These are phyloP conservation scores for Tridacna gigas DNA, from an alignment of 2,888 invertebrate genomes.

Conservation along the genomic window DNA sequence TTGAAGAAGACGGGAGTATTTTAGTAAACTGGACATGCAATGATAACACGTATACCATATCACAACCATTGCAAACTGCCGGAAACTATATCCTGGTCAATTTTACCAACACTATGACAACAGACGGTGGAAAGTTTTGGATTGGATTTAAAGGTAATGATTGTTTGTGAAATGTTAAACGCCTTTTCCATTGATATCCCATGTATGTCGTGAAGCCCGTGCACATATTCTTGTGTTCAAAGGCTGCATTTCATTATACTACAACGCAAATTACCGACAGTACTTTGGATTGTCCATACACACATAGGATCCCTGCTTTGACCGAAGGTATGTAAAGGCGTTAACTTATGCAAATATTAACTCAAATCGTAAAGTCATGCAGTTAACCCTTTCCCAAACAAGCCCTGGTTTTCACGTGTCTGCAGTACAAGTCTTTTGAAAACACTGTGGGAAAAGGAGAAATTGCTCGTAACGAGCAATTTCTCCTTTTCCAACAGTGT, in stretches of 20 bases:
- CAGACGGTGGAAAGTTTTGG: constrained; percentile 9
- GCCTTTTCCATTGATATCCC: background rate
- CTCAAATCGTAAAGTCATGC: too few relatives aligned
- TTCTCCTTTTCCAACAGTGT: too few relatives aligned
- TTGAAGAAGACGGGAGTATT: background rate
- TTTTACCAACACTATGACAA: background rate
- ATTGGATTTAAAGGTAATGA: constrained; percentile 17
- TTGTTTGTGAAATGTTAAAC: background rate
- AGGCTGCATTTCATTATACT: background rate
- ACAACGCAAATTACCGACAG: background rate
- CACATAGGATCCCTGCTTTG: background rate
- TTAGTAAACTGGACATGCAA: constrained; percentile 9
- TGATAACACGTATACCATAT: background rate
- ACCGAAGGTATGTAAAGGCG: too few relatives aligned
- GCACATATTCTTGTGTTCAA: background rate
- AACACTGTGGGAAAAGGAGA: too few relatives aligned
- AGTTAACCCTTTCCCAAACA: too few relatives aligned
- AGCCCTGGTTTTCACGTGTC: too few relatives aligned
- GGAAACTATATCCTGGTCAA: constrained; percentile 3
- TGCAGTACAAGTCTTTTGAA: too few relatives aligned
- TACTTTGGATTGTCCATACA: background rate
- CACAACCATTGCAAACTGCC: background rate
- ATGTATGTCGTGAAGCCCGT: background rate
- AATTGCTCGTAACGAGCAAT: too few relatives aligned
- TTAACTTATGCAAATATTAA: too few relatives aligned